A percentile compares a stretch with the other conserved stretches of the same genome.
Evolutionary conservation across 2,888 invertebrate species (phyloP).

Genomic region (Aspidiotus rigidus): DNA sequence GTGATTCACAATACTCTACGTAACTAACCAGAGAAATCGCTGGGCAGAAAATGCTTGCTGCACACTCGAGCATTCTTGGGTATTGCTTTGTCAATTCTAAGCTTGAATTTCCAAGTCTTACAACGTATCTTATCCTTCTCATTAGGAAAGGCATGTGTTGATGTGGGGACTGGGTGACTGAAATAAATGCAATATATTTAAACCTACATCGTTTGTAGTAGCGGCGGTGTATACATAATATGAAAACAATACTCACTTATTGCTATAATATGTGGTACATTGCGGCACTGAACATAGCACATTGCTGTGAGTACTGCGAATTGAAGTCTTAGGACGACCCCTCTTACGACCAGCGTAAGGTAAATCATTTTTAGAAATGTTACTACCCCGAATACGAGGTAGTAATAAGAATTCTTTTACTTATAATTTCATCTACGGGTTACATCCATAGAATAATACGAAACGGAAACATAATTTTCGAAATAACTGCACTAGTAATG

Average conservation of each 20-base stretch:
- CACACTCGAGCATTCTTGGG: background rate
- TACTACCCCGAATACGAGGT: background rate
- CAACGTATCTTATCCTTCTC: background rate
- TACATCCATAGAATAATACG: background rate
- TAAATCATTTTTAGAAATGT: background rate
- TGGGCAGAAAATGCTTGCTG: background rate
- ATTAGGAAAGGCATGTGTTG: background rate
- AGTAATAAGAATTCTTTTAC: background rate
- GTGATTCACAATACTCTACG: too few relatives aligned
- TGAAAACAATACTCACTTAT: background rate
- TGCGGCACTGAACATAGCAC: background rate
- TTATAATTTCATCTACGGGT: background rate
- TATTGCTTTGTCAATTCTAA: background rate
- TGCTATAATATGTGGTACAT: background rate
- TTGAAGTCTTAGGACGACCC: background rate
- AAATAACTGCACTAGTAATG: too few relatives aligned
- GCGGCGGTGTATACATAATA: background rate
- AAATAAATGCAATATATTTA: background rate
- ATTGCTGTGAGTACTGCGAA: background rate
- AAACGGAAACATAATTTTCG: background rate
- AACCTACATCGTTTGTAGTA: background rate
- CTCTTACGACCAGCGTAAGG: constrained; percentile 3
- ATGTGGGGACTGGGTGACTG: background rate
- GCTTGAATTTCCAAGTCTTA: background rate
- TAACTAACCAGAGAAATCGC: background rate